Conservation (phyloP, 2,797 vertebrate genomes). For the Orestias chungarensis region DNA sequence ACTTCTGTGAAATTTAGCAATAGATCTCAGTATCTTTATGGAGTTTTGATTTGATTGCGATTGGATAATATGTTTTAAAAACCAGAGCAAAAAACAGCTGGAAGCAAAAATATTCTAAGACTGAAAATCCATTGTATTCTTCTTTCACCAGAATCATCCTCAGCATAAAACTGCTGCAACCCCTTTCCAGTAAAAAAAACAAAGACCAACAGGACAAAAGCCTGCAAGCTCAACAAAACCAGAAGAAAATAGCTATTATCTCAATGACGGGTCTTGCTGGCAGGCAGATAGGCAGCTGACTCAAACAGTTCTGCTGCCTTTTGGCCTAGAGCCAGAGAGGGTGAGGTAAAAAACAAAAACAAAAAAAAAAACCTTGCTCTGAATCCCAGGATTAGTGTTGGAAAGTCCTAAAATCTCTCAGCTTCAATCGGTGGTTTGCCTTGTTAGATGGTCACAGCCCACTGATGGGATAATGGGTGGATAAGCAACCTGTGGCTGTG, state of each 20-base stretch:
- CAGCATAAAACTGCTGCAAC: conserved; percentile 33
- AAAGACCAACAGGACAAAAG: conserved; percentile 56
- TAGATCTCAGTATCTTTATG: not conserved
- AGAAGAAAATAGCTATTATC: conserved; percentile 66
- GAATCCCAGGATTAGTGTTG: conserved; percentile 37
- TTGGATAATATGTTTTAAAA: not conserved
- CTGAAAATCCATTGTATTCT: conserved; percentile 25
- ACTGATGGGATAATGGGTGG: conserved; percentile 30
- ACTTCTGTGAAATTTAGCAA: not conserved
- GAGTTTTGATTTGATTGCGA: not conserved
- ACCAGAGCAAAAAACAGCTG: not conserved
- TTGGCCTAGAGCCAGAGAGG: conserved; percentile 33
- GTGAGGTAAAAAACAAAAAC: conserved; percentile 25
- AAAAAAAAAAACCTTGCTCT: conserved; percentile 5
- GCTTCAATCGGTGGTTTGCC: conserved; percentile 29
- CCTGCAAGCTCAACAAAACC: conserved; percentile 52
- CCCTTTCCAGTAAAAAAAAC: conserved; percentile 30
- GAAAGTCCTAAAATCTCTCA: conserved; percentile 28
- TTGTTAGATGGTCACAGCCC: conserved; percentile 43
- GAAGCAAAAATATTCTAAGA: not conserved
- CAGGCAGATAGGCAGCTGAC: conserved; percentile 22
- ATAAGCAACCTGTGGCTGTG: conserved; percentile 46
- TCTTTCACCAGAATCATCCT: conserved; percentile 13
- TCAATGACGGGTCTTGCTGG: conserved; percentile 53
- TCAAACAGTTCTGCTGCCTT: conserved; percentile 34